A percentile compares a stretch with the other conserved stretches of the same genome.
Evolutionary conservation across 2,113 vertebrate species (phyloP).

Genomic region (Microtus ochrogaster): DNA sequence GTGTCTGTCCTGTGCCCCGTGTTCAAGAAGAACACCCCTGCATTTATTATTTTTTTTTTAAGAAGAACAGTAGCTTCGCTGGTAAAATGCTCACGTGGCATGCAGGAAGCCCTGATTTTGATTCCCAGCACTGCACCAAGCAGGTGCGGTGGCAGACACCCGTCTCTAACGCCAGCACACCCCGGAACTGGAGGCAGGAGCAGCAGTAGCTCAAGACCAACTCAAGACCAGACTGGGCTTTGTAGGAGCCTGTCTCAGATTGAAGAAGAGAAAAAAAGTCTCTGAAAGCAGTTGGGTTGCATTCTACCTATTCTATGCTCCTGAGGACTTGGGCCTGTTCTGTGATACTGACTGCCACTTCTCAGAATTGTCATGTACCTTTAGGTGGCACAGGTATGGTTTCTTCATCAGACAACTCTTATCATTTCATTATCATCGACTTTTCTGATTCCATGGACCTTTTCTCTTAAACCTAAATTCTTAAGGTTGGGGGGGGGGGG

Average conservation of each 20-base stretch:
- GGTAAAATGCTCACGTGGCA: background rate
- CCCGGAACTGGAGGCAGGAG: background rate
- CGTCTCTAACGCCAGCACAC: background rate
- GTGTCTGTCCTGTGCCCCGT: too few species aligned
- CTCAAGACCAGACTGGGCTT: background rate
- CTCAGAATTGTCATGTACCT: background rate
- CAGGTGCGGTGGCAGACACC: background rate
- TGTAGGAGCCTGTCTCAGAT: background rate
- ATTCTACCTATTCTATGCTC: background rate
- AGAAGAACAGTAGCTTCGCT: too few species aligned
- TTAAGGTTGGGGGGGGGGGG: background rate
- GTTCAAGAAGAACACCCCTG: too few species aligned
- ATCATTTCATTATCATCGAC: background rate
- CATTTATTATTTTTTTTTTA: too few species aligned
- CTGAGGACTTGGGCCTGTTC: background rate
- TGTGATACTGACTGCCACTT: background rate
- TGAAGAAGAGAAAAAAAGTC: background rate
- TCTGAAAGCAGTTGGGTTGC: background rate
- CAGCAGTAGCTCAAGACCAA: background rate
- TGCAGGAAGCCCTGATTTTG: background rate
- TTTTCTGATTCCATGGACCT: background rate
- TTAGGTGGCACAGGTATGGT: background rate
- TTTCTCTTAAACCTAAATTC: slow-evolving; percentile 29
- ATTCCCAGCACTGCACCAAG: background rate
- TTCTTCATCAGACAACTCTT: background rate